Percentiles rank a stretch among this genome's conserved stretches.
phyloP scores from a whole-genome alignment of 2,888 invertebrate genomes.

The Ectropis crepuscularia region DNA sequence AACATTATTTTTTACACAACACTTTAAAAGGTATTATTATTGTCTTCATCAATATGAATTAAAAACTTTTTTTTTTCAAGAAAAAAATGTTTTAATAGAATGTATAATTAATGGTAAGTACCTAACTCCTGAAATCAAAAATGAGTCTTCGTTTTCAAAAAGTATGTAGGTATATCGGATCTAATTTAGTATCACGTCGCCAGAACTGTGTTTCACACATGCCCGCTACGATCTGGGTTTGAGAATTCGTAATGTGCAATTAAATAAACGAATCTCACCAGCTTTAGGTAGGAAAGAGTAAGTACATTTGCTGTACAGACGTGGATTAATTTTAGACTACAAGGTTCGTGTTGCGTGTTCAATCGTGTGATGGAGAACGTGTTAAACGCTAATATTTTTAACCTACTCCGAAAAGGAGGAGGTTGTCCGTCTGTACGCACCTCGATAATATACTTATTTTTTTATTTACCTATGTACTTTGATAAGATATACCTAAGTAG shows the following conservation, averaged over 20 bases:
- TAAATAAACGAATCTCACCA: slow-evolving; percentile 29
- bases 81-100: too few relatives aligned
- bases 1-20: too few relatives aligned
- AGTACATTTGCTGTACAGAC: slow-evolving; percentile 13
- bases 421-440: too few relatives aligned
- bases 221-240: slow-evolving; percentile 42
- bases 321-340: slow-evolving; percentile 26
- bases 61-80: too few relatives aligned
- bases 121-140: background rate
- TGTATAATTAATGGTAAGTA: too few relatives aligned
- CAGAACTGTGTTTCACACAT: background rate
- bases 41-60: too few relatives aligned
- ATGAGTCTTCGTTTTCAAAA: background rate
- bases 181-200: background rate
- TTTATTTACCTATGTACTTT: too few relatives aligned
- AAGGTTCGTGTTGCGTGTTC: slow-evolving; percentile 11
- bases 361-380: background rate
- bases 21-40: too few relatives aligned
- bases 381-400: background rate
- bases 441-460: too few relatives aligned
- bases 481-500: too few relatives aligned
- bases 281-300: slow-evolving; percentile 26
- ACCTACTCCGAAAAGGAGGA: too few relatives aligned
- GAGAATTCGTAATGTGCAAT: slow-evolving; percentile 53
- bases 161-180: background rate